A percentile compares a stretch with the other conserved stretches of the same genome.
These are phyloP conservation scores for Argyresthia goedartella DNA, from an alignment of 2,888 invertebrate genomes.

Conservation along the genomic window DNA sequence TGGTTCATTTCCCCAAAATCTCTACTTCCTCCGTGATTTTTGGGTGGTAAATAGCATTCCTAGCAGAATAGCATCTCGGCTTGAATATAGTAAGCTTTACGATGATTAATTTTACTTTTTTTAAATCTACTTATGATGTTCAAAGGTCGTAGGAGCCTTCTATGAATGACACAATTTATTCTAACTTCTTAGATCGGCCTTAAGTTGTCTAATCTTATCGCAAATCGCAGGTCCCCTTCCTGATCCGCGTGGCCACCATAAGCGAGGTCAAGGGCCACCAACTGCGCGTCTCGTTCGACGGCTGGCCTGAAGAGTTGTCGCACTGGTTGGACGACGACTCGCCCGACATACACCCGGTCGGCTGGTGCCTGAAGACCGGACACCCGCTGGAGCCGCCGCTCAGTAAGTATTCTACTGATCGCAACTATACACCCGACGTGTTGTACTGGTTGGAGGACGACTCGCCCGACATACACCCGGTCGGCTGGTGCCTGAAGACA, in stretches of 20 bases:
- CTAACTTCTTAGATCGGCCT: neutral
- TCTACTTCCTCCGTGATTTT: no score
- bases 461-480: slow-evolving; percentile 90
- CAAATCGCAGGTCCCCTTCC: slow-evolving; percentile 72
- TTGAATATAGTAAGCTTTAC: no score
- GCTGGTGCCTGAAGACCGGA: slow-evolving; percentile 91
- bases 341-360: slow-evolving; percentile 90
- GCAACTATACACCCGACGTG: slow-evolving; percentile 50
- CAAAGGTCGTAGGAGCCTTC: no score
- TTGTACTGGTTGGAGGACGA: slow-evolving; percentile 92
- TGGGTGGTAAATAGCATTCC: no score
- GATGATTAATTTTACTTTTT: no score
- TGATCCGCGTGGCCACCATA: slow-evolving; percentile 89
- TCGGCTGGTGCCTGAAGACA: slow-evolving; percentile 92
- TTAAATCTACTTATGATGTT: no score
- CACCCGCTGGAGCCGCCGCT: slow-evolving; percentile 90
- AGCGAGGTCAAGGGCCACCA: slow-evolving; percentile 81
- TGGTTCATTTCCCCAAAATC: no score
- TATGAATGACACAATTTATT: no score
- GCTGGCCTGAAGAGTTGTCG: slow-evolving; percentile 87
- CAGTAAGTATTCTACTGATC: slow-evolving; percentile 59
- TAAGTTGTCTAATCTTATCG: neutral
- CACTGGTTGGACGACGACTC: slow-evolving; percentile 94
- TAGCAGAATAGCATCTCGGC: no score
- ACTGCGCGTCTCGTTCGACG: slow-evolving; percentile 86